Evolutionary conservation across 2,113 vertebrate genomes (phyloP).

Genomic region (Forbesichthys papilliferus): DNA sequence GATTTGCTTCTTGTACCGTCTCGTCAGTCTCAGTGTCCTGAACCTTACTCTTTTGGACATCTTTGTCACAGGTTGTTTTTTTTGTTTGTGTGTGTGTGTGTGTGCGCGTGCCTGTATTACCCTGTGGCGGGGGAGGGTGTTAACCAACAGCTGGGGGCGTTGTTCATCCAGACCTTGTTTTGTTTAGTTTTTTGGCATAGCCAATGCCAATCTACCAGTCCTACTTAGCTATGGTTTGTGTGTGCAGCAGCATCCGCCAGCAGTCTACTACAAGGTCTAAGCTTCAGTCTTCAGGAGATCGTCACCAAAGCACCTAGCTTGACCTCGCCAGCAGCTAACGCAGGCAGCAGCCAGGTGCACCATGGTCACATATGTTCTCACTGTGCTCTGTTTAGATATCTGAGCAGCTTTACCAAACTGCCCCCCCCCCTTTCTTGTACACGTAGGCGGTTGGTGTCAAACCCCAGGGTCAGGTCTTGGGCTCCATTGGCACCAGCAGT

Average conservation of each 20-base stretch:
- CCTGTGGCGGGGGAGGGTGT: constrained; percentile 1
- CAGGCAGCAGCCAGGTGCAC: constrained; percentile 77
- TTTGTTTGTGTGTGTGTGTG: background rate
- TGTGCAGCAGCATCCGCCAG: constrained; percentile 89
- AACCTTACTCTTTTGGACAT: constrained; percentile 43
- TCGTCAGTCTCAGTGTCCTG: constrained; percentile 37
- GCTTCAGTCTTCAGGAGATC: constrained; percentile 97
- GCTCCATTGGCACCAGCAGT: constrained; percentile 74
- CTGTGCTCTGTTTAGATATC: background rate
- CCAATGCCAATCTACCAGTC: background rate
- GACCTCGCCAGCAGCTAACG: constrained; percentile 67
- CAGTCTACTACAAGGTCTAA: constrained; percentile 95
- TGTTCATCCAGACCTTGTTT: constrained; percentile 2
- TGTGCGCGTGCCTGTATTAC: constrained; percentile 17
- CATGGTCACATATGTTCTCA: background rate
- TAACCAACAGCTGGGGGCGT: background rate
- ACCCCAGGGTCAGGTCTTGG: constrained; percentile 78
- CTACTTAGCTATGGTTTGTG: constrained; percentile 24
- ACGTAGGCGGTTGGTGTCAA: constrained; percentile 79
- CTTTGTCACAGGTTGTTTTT: background rate
- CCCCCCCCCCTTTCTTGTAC: background rate
- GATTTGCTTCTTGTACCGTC: constrained; percentile 61
- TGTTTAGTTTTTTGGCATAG: background rate
- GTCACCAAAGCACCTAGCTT: constrained; percentile 84
- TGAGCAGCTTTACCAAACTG: background rate